Conservation (phyloP, 2,797 vertebrate genomes). For the Chromis chromis region DNA sequence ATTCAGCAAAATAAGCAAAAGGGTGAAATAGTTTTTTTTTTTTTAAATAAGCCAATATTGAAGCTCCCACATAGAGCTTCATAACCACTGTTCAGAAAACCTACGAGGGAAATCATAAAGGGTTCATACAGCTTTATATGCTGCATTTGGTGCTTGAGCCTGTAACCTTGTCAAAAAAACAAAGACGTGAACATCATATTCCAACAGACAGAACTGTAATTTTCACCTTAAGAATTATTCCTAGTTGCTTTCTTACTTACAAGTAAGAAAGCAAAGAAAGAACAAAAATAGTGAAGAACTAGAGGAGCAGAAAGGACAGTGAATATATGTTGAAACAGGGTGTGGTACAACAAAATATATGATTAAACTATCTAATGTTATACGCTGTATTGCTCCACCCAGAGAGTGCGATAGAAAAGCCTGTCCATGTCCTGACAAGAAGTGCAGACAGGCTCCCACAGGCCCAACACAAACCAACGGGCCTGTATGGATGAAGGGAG, state of each 20-base stretch:
- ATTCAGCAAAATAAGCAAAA: too few relatives aligned
- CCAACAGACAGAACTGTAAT: too few relatives aligned
- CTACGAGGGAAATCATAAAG: too few relatives aligned
- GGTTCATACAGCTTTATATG: too few relatives aligned
- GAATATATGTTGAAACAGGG: conserved; percentile 17
- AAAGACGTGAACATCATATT: too few relatives aligned
- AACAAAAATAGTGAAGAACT: not conserved
- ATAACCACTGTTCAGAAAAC: too few relatives aligned
- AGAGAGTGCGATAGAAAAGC: conserved; percentile 2
- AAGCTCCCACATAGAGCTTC: too few relatives aligned
- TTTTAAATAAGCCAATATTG: too few relatives aligned
- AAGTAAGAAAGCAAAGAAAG: not conserved
- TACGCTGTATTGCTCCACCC: conserved; percentile 43
- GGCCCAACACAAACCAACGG: conserved; percentile 48
- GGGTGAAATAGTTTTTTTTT: too few relatives aligned
- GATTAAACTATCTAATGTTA: conserved; percentile 48
- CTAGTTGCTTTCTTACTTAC: not conserved
- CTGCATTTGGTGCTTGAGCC: too few relatives aligned
- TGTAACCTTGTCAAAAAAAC: too few relatives aligned
- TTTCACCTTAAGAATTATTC: too few relatives aligned
- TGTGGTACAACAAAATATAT: conserved; percentile 36
- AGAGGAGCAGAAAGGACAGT: not conserved
- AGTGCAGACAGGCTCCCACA: conserved; percentile 67
- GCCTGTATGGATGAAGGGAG: not conserved
- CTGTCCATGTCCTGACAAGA: conserved; percentile 57